Evolutionary conservation across 2,113 vertebrate genomes (phyloP).

Genomic region (Bufo gargarizans): DNA sequence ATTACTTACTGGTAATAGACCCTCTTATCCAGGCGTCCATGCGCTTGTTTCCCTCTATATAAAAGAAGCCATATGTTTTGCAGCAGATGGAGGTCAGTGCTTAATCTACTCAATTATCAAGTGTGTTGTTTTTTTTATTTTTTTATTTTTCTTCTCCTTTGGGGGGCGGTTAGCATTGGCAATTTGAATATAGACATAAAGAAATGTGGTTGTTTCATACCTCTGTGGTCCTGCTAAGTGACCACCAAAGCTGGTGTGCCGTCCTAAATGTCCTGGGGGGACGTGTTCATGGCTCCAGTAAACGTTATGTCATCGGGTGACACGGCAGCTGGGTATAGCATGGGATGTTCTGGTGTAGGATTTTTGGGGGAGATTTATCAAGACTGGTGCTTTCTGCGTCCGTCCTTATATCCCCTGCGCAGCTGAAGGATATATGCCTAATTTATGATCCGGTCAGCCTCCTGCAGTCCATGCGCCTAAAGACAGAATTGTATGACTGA

Average conservation of each 20-base stretch:
- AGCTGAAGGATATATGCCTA: too few relatives aligned
- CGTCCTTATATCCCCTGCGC: too few relatives aligned
- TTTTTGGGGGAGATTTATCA: too few relatives aligned
- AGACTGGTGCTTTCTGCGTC: too few relatives aligned
- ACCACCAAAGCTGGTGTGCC: background rate
- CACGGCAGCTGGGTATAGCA: background rate
- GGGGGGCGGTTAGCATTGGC: background rate
- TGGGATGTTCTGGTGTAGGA: too few relatives aligned
- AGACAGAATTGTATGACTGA: too few relatives aligned
- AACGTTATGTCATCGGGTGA: background rate
- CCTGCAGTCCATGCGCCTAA: too few relatives aligned
- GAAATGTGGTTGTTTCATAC: background rate
- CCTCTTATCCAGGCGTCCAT: background rate
- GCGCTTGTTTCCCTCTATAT: background rate
- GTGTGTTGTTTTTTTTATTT: background rate
- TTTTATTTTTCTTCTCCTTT: background rate
- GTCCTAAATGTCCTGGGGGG: background rate
- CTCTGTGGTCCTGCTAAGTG: background rate
- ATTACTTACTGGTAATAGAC: constrained; percentile 20
- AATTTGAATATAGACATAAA: constrained; percentile 12
- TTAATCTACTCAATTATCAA: background rate
- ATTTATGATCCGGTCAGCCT: too few relatives aligned
- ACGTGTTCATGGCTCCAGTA: background rate
- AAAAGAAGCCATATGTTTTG: constrained; percentile 32
- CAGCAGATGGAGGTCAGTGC: background rate